Evolutionary conservation across 2,797 vertebrate genomes (phyloP), one percentile per base, ranked within the genome.

Genomic region (Notolepis coatsorum): DNA sequence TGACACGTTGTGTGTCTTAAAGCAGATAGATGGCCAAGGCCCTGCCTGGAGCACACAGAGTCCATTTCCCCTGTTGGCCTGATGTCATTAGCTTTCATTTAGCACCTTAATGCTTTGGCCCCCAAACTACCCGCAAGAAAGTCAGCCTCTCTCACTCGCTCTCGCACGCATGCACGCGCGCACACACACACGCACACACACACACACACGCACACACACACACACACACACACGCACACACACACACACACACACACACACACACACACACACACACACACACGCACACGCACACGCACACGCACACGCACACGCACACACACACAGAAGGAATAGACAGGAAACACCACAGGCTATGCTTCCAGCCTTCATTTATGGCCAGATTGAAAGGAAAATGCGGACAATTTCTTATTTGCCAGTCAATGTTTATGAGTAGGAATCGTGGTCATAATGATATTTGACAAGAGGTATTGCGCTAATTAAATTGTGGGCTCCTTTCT

Each of bases 1-100:
- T 81, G 90, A 90, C 90, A 91, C 67, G 59, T 81, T 81, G 82
- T 85, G 85, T 72, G 68, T 71, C 76, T 81, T 91, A 91, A 92
- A 89, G 80, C 84, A 87, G 86, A 93, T 73, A 65, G 81, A 93
- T 85, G 79, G 52, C 75, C 33, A 4, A n/a, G 18, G 68, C 82
- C 71, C 39, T 35, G 51, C 71, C 39, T 35, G 51, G 71, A 77
- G 75, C 75, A 77, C 68, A 74, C 59, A 70, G 73, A 68, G 51
- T 76, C 86, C 74, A 84, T 89, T 89, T 81, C 85, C 84, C 81
- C 62, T 50, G 51, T 18, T 80, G 63, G 64, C 79, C 68, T 89
- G 60, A 90, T 80, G 73, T 39, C 75, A 89, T 91, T 91, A 91
- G 61, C 85, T 68, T 85, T 88, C 77, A 86, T 84, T 91, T 86